These are phyloP conservation scores for Pterocles gutturalis DNA, from an alignment of 2,113 vertebrate genomes.

Conservation along the genomic window DNA sequence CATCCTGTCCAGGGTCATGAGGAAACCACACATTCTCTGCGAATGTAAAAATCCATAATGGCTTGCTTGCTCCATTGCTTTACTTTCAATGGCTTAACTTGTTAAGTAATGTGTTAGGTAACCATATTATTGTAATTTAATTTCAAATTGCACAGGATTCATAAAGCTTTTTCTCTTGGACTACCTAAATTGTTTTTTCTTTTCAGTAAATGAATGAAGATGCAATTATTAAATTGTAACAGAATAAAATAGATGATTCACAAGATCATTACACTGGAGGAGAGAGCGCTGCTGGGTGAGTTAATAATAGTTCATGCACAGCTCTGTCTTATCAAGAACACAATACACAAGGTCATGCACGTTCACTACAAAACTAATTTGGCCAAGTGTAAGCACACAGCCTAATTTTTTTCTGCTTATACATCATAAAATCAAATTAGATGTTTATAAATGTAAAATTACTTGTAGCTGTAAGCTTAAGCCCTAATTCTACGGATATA, in stretches of 20 bases:
- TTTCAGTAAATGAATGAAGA: neutral
- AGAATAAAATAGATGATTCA: neutral
- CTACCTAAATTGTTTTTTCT: neutral
- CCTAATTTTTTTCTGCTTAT: neutral
- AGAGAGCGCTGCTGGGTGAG: neutral
- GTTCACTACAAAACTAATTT: neutral
- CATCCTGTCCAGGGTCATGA: accelerated
- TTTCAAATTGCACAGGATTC: neutral
- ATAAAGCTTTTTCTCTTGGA: neutral
- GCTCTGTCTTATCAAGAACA: neutral
- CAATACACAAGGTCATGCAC: neutral
- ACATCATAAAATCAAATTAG: neutral
- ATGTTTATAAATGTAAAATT: neutral
- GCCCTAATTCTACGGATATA: neutral
- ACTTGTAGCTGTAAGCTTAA: neutral
- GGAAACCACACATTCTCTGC: accelerated
- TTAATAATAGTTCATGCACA: neutral
- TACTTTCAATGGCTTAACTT: neutral
- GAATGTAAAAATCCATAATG: accelerated
- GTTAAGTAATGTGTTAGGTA: neutral
- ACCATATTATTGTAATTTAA: neutral
- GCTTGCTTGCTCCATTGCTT: neutral
- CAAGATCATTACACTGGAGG: neutral
- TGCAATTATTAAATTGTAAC: neutral
- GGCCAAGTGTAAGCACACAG: neutral